Evolutionary conservation across 2,113 vertebrate species (phyloP), one percentile per base, ranked within the genome.

Genomic region (Colossoma macropomum): DNA sequence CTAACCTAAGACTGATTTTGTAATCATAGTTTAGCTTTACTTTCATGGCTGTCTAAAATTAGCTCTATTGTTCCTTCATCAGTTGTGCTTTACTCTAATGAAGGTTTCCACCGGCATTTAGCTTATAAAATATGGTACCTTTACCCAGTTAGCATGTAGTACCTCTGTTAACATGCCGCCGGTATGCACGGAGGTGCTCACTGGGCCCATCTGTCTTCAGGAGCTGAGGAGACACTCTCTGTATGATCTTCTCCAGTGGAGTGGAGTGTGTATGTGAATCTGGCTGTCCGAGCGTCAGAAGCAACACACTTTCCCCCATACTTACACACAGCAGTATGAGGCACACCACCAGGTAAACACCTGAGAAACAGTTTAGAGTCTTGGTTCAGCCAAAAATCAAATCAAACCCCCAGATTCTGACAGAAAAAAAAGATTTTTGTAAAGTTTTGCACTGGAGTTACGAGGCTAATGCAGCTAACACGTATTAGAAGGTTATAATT

Each of bases 301-400:
- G 68, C 79, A 85, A 9, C 25, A 71, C 75, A 25, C 79, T 81
- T 56, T 82, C 79, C 10, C 73, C 80, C 68, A 81, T 50, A 45
- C 84, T 85, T 10, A 85, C 52, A 52, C 63, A 81, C 74, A 85
- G 74, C 79, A 85, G 81, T 0, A 69, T 79, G 69, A 85, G 66
- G 21, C 84, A 82, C 54, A 81, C 84, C 79, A 85, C 84, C 66
- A 85, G 80, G 25, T 85, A 85, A 16, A 85, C 45, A 34, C 84
- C 84, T 85, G 56, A 23, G 13, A 59, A 19, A 56, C 12, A 50
- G 10, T 1, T 10, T 15, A 48, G 45, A 10, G 45, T 4, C 10
- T 41, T 10, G n/a, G n/a, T n/a, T n/a, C n/a, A n/a, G n/a, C 34
- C 34, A 38, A 38, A 38, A 3, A 38, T 38, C 34, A 38, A 38